Evolutionary conservation across 1,140 invertebrate species (phyloP).

Genomic region (Ceratoteleas bidentatus): DNA sequence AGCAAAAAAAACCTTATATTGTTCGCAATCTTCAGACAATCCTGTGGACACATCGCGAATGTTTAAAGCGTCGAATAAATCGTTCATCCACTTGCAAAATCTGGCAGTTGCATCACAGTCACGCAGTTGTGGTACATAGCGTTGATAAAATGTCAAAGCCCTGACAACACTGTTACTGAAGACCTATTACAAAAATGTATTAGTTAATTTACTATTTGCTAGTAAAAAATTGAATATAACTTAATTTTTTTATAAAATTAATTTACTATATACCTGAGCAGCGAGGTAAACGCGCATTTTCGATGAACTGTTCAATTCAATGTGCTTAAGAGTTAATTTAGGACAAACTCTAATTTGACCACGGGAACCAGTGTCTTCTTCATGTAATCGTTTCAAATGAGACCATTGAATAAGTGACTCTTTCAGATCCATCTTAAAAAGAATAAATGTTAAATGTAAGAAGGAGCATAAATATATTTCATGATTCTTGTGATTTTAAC

Average conservation of each 20-base stretch:
- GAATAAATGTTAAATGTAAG: no score
- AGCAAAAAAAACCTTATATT: slow-evolving; percentile 9
- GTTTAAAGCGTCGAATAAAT: slow-evolving; percentile 24
- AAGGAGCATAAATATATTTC: no score
- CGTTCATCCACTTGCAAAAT: slow-evolving; percentile 32
- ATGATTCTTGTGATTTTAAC: no score
- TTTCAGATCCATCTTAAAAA: slow-evolving; percentile 1
- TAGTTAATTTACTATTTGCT: slow-evolving; percentile 1
- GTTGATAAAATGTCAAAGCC: slow-evolving; percentile 13
- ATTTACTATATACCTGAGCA: slow-evolving; percentile 6
- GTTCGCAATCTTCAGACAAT: slow-evolving; percentile 4
- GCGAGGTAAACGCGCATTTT: slow-evolving; percentile 27
- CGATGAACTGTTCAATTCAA: slow-evolving; percentile 11
- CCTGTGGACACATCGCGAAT: background rate
- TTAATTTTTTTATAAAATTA: background rate
- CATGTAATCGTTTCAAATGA: slow-evolving; percentile 1
- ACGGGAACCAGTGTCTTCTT: slow-evolving; percentile 14
- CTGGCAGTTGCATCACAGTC: slow-evolving; percentile 8
- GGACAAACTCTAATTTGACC: slow-evolving; percentile 2
- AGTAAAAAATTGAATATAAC: background rate
- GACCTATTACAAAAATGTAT: slow-evolving; percentile 16
- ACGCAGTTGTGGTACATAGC: slow-evolving; percentile 4
- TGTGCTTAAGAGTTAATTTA: slow-evolving; percentile 12
- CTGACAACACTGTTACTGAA: slow-evolving; percentile 15
- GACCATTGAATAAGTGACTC: slow-evolving; percentile 6